A percentile compares a stretch with the other conserved stretches of the same genome.
Evolutionary conservation across 2,113 vertebrate genomes (phyloP).

Genomic region (Oncorhynchus clarkii): DNA sequence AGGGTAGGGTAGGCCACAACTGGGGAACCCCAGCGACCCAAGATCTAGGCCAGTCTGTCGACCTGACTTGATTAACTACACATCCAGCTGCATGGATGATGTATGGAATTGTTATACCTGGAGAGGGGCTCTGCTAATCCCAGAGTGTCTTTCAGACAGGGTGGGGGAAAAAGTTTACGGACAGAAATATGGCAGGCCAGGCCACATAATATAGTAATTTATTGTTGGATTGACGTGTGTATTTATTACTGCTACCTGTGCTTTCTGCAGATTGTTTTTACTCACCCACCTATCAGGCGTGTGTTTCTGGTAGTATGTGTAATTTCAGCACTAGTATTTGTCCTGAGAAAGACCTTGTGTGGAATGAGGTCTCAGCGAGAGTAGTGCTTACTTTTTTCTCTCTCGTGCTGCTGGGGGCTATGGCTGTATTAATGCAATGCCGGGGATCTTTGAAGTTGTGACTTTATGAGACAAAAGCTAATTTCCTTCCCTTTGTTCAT

Average conservation of each 20-base stretch:
- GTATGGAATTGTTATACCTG: slow-evolving; percentile 33
- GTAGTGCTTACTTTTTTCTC: slow-evolving; percentile 89
- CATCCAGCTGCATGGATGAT: slow-evolving; percentile 49
- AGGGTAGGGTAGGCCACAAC: slow-evolving; percentile 53
- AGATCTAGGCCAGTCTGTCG: slow-evolving; percentile 50
- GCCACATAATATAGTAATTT: too few species aligned
- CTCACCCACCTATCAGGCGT: slow-evolving; percentile 5
- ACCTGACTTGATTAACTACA: slow-evolving; percentile 55
- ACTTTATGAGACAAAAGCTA: slow-evolving; percentile 97
- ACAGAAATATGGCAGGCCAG: background rate
- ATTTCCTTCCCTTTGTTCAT: slow-evolving; percentile 97
- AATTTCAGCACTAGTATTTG: slow-evolving; percentile 76
- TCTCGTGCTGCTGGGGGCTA: slow-evolving; percentile 81
- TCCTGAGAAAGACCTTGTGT: slow-evolving; percentile 95
- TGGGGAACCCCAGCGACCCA: slow-evolving; percentile 41
- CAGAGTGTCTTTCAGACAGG: slow-evolving; percentile 24
- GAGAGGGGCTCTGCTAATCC: background rate
- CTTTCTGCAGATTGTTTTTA: slow-evolving; percentile 15
- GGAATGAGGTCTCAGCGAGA: slow-evolving; percentile 81
- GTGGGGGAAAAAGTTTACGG: background rate
- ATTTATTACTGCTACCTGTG: background rate
- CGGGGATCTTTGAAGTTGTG: slow-evolving; percentile 97
- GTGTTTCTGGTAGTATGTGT: slow-evolving; percentile 24
- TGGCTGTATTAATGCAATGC: slow-evolving; percentile 95
- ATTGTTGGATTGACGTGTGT: too few species aligned